Evolutionary conservation across 2,113 vertebrate genomes (phyloP).

Genomic region (Opisthocomus hoazin): DNA sequence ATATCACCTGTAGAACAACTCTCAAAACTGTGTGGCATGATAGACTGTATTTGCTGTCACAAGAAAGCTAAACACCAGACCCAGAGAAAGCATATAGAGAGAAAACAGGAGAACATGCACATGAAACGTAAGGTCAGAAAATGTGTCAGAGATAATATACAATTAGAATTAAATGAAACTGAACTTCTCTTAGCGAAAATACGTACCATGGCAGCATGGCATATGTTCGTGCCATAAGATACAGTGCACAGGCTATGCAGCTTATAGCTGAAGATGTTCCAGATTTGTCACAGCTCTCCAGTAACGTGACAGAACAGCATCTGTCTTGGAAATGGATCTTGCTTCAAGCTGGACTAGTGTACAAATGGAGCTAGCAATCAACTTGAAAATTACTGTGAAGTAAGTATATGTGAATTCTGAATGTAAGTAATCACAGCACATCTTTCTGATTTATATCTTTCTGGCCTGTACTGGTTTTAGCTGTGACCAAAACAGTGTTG

Average conservation of each 20-base stretch:
- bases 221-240: not conserved
- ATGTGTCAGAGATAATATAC: fast-evolving
- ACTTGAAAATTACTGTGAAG: not conserved
- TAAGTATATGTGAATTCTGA: not conserved
- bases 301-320: not conserved
- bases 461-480: not conserved
- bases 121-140: not conserved
- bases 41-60: not conserved
- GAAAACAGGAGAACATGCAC: not conserved
- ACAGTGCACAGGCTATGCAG: not conserved
- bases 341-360: not conserved
- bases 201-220: not conserved
- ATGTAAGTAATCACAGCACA: not conserved
- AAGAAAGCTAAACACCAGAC: not conserved
- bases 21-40: not conserved
- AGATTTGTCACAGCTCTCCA: not conserved
- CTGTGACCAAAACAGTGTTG: not conserved
- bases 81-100: fast-evolving
- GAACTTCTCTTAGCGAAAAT: not conserved
- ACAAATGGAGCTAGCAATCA: not conserved
- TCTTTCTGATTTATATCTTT: not conserved
- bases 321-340: not conserved
- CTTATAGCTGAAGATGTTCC: not conserved
- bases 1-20: not conserved
- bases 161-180: not conserved